Percentiles rank a stretch among this genome's conserved stretches.
These are phyloP conservation scores for Acropternis orthonyx DNA, from an alignment of 2,797 vertebrate species.

Conservation along the genomic window DNA sequence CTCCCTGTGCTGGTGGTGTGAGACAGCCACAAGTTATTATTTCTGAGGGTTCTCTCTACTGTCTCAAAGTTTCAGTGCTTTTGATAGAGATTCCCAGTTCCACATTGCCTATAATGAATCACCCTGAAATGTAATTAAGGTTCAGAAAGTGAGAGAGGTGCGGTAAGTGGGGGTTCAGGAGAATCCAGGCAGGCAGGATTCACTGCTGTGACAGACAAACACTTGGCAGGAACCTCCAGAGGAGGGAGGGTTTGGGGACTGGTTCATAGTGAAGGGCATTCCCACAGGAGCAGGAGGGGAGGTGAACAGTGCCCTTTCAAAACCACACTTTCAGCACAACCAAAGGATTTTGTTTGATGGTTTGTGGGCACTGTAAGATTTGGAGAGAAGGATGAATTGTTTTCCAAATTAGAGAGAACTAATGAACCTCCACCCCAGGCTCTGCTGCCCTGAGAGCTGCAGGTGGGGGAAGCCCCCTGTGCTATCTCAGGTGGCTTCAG, in stretches of 20 bases:
- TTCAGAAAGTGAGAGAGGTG: neutral
- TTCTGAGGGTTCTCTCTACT: neutral
- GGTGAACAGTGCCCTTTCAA: neutral
- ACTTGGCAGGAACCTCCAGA: neutral
- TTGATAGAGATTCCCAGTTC: neutral
- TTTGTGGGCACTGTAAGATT: neutral
- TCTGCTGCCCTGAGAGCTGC: fast-evolving
- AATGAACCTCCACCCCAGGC: fast-evolving
- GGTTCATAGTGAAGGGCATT: neutral
- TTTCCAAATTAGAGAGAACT: neutral
- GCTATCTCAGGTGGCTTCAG: fast-evolving
- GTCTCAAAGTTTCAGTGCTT: fast-evolving
- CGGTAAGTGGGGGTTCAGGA: neutral
- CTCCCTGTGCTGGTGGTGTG: neutral
- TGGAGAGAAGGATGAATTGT: neutral
- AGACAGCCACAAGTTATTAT: fast-evolving
- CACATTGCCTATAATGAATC: neutral
- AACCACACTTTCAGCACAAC: neutral
- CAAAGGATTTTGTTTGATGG: neutral
- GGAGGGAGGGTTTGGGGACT: neutral
- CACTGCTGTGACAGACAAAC: neutral
- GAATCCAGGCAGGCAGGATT: neutral
- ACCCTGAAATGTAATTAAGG: neutral
- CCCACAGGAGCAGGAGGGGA: neutral
- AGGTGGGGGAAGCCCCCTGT: fast-evolving